Base-by-base conservation (phyloP, 2,113 vertebrate genomes). In the Phaetusa simplex region DNA sequence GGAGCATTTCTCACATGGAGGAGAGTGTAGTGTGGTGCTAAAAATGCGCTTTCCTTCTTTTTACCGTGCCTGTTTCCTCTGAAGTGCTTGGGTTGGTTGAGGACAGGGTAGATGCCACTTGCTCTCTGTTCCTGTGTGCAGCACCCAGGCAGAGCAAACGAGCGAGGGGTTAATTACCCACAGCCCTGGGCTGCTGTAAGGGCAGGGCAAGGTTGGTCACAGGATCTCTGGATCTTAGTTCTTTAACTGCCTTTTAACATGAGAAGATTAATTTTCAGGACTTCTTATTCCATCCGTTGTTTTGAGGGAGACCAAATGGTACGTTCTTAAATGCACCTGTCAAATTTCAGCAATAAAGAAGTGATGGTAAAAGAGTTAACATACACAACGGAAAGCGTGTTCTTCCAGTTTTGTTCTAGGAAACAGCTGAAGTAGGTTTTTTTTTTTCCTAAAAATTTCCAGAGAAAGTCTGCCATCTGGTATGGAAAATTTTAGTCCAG, bases 381-480 rank as follows among this genome's bases (percentile, higher is more conserved):
- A 4, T 16, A 14, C 14, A 9, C 38, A 55, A 69, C 67, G 49
- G 52, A 27, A 91, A 82, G 38, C 21, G 10, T 53, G 15, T 72
- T 76, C 53, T 92, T 93, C 66, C 53, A 52, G 14, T 92, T 86
- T 92, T 80, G 43, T 77, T 90, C 86, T 80, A 65, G 67, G 86
- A 73, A 92, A 83, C 62, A 90, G 66, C 16, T 73, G 26, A 94
- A 50, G 12, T 45, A 0, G 9, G 34, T 79, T 82, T 64, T 43
- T 70, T 77, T 52, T 43, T 29, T 36, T 38, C 14, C 32, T 64
- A 23, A 88, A 80, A 56, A 34, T 49, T 92, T 59, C 30, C 2
- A 2, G 43, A 86, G 62, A 65, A 69, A 56, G 14, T 83, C 76
- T 92, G 56, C 92, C 85, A 92, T 96, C 90, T 96, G 88, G 23